These are phyloP conservation scores for Acanthisitta chloris DNA, from an alignment of 2,113 vertebrate genomes.

Conservation along the genomic window DNA sequence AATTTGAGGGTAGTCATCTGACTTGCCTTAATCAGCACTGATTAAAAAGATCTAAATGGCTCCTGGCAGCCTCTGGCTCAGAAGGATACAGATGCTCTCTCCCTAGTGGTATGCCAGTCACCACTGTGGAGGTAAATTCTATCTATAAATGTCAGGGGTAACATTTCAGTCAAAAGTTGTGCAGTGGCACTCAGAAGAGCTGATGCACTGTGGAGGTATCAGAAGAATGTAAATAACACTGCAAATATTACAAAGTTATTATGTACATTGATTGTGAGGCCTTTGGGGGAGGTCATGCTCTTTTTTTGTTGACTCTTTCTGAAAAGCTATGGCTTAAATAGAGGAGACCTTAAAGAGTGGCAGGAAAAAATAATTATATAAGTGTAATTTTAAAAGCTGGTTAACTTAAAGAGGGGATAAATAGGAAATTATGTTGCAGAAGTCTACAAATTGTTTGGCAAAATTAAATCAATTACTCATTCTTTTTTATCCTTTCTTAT, in stretches of 20 bases:
- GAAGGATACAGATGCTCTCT: slow-evolving; percentile 20
- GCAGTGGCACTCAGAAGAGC: neutral
- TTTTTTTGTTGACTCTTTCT: neutral
- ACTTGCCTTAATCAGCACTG: slow-evolving; percentile 44
- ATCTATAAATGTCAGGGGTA: slow-evolving; percentile 18
- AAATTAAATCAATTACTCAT: neutral
- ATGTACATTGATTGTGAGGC: neutral
- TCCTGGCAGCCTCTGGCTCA: slow-evolving; percentile 5
- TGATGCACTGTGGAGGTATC: neutral
- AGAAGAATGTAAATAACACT: neutral
- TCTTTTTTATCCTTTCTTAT: neutral
- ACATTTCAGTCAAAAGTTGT: neutral
- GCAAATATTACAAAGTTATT: neutral
- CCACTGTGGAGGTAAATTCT: slow-evolving; percentile 13
- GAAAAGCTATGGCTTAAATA: neutral
- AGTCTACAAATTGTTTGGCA: neutral
- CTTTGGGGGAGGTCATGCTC: neutral
- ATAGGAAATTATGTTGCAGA: neutral
- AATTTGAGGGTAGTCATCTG: slow-evolving; percentile 24
- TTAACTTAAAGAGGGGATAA: neutral
- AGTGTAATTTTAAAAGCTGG: neutral
- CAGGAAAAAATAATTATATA: neutral
- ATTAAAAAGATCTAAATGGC: slow-evolving; percentile 56
- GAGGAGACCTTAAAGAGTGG: neutral
- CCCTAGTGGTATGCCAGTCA: neutral